Base-by-base conservation (phyloP, 2,797 vertebrate species). In the Poeciliopsis presidionis region DNA sequence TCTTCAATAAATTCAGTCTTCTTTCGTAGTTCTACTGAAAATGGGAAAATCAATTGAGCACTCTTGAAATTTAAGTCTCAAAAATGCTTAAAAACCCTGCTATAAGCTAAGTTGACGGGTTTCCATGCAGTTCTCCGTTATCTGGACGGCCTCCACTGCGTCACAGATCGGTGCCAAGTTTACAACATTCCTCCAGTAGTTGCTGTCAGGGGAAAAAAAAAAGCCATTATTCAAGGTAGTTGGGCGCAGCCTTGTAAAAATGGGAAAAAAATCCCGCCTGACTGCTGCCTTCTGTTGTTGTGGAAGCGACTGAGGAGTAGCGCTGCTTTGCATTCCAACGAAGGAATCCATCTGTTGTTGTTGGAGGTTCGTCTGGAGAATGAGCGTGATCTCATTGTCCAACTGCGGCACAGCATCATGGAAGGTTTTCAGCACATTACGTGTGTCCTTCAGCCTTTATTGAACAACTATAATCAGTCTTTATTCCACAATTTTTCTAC, bases 301-400 rank as follows among this genome's bases (percentile, higher is more conserved):
- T 43, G 65, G 47, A 77, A 77, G 41, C 36, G 28, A 36, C 30
- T 43, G 47, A 39, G 49, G 47, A 14, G 12, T 5, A 51, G 8
- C 11, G 22, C 63, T 53, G 25, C 43, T 39, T 28, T 59, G 25
- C 49, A 36, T 55, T 39, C 33, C 22, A 43, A 59, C 28, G 14
- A 59, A 74, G 36, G 36, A 57, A 59, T 57, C 39, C 65, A 69
- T 43, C 65, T 69, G 65, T 69, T 43, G 65, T 39, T 43, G 73
- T 73, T 73, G 28, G 72, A 28, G 36, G 4, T 18, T 74, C 3
- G 13, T 18, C 36, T 59, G 43, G 39, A 57, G 73, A 59, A 5
- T 6, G n/a, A 59, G 2, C 25, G 4, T 74, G 5, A 39, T 53
- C 47, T 73, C 0, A 16, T 33, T n/a, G 25, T 43, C 22, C 65